Percentiles rank a stretch among this genome's conserved stretches.
Conservation (phyloP, 2,797 vertebrate species). For the Falco peregrinus region DNA sequence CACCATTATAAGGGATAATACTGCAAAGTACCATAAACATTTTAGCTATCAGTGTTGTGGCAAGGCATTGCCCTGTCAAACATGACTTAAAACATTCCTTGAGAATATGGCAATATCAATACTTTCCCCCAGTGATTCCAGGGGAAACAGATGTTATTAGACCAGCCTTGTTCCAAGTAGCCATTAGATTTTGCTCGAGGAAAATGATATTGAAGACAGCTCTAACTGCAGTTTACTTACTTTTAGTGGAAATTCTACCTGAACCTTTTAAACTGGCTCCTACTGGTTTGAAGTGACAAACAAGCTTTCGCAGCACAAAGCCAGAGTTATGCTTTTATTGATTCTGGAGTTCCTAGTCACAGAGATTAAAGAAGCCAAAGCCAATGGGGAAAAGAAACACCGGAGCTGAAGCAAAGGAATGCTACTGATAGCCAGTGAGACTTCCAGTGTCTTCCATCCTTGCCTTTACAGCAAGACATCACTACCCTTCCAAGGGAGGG, state of each 20-base stretch:
- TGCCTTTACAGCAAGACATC: neutral
- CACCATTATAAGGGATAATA: neutral
- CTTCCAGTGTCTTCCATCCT: neutral
- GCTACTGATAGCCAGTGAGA: neutral
- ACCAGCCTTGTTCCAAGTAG: neutral
- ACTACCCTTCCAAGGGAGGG: neutral
- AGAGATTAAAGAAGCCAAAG: neutral
- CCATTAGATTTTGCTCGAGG: constrained; percentile 19
- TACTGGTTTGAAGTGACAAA: neutral
- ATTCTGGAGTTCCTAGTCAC: neutral
- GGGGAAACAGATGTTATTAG: constrained; percentile 61
- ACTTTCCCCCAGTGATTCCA: constrained; percentile 22
- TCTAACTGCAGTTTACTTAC: constrained; percentile 11
- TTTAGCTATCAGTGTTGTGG: neutral
- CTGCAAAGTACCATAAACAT: constrained; percentile 12
- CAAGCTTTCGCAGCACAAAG: neutral
- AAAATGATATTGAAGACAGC: neutral
- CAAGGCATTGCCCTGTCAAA: constrained; percentile 40
- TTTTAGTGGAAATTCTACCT: neutral
- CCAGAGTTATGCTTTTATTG: neutral
- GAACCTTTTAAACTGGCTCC: neutral
- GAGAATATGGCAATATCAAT: constrained; percentile 45
- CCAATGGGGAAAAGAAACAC: neutral
- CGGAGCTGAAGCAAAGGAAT: neutral
- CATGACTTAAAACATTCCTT: constrained; percentile 17